A percentile compares a stretch with the other conserved stretches of the same genome.
These are phyloP conservation scores for Dilophus febrilis DNA, from an alignment of 2,888 invertebrate genomes.

Conservation along the genomic window DNA sequence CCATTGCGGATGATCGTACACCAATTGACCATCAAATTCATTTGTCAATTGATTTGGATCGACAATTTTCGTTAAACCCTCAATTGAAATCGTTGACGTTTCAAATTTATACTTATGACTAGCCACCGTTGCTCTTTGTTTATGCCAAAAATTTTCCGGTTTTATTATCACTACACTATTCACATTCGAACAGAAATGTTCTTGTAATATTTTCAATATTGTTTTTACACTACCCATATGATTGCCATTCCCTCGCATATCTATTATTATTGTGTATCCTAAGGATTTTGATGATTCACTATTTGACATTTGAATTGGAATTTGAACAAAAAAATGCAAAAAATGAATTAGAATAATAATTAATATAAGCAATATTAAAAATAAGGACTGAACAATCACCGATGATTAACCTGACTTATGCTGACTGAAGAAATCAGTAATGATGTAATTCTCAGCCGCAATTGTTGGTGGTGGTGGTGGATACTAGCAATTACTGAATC, in stretches of 20 bases:
- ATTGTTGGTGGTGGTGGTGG: no score
- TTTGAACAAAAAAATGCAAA: neutral
- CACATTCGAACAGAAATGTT: constrained; percentile 83
- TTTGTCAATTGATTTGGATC: constrained; percentile 82
- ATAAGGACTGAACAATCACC: no score
- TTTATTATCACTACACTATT: constrained; percentile 94
- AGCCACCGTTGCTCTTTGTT: constrained; percentile 91
- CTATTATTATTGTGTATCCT: constrained; percentile 91
- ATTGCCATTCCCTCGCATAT: constrained; percentile 76
- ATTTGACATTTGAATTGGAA: no score
- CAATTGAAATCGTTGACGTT: constrained; percentile 93
- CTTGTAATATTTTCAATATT: constrained; percentile 90
- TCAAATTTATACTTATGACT: constrained; percentile 99
- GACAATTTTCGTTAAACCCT: constrained; percentile 82
- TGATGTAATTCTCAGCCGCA: no score
- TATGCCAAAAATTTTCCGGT: constrained; percentile 99
- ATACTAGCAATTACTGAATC: no score
- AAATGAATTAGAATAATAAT: neutral
- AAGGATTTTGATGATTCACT: constrained; percentile 38
- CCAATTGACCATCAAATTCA: constrained; percentile 84
- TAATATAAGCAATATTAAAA: neutral
- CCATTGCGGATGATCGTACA: constrained; percentile 96
- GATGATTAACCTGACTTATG: no score
- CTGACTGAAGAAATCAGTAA: no score
- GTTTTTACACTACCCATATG: constrained; percentile 91